Evolutionary conservation across 2,113 vertebrate genomes (phyloP), one percentile per base, ranked within the genome.

Genomic region (Hiodon tergisus): DNA sequence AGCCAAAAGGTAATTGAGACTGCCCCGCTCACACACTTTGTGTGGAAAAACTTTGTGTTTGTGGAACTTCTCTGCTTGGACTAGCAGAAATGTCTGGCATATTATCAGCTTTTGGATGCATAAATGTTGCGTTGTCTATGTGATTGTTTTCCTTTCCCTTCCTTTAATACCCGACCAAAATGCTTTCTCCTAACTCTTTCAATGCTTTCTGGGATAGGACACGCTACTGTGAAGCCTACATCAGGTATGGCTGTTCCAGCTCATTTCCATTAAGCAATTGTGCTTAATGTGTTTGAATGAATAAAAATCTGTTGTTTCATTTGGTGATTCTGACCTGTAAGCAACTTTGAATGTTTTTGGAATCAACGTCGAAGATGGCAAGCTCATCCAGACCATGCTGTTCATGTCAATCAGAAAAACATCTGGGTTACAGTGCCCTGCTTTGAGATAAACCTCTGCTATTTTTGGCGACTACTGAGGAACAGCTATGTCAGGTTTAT

Each of bases 161-260:
- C 67, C 82, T 79, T 81, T 55, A 77, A 84, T 72, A 86, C 81
- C 84, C 89, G 85, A 90, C 84, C 78, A 77, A 86, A 87, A 86
- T 89, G 81, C 89, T 91, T 88, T 92, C 83, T 86, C 87, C 91
- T 87, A 80, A 89, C 83, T 84, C 80, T 91, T 85, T 89, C 89
- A 88, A 86, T 91, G 92, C 87, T 88, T 88, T 87, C 92, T 91
- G 87, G 94, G 93, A 92, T 90, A 98, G 96, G 94, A 94, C 94
- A 80, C 97, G 96, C 91, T 99, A 98, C 94, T 98, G 96, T 91
- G 96, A 99, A 92, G 92, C 94, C 83, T 98, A 97, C 77, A 87
- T 97, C 93, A 95, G 96, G 97, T 99, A 94, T 90, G 96, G 96
- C 85, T 75, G 76, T 77, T 79, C 81, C 74, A 71, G 76, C 73